Evolutionary conservation across 2,113 vertebrate genomes (phyloP).

Genomic region (Anas platyrhynchos): DNA sequence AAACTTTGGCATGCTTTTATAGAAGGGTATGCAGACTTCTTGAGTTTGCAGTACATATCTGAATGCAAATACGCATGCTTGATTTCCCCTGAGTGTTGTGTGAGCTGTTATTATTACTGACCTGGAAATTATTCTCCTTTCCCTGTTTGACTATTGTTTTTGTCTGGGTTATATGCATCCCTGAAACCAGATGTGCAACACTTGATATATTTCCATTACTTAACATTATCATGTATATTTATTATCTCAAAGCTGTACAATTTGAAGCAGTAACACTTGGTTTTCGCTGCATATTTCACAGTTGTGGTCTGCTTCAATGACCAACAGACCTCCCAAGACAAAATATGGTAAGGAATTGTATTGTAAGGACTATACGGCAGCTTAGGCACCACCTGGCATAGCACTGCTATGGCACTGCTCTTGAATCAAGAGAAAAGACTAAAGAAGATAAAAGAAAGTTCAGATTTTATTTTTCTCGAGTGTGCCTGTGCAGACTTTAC

Average conservation of each 20-base stretch:
- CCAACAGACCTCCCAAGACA: background rate
- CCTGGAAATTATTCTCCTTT: conserved; percentile 69
- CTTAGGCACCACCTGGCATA: background rate
- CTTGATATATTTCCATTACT: conserved; percentile 46
- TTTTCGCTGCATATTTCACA: background rate
- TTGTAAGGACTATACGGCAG: background rate
- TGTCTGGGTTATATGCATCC: conserved; percentile 56
- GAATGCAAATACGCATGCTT: conserved; percentile 48
- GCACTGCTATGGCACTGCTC: background rate
- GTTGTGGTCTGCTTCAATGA: background rate
- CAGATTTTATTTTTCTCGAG: background rate
- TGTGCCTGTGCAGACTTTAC: background rate
- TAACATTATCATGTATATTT: background rate
- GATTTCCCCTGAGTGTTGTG: conserved; percentile 62
- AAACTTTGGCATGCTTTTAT: conserved; percentile 23
- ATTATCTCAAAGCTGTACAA: background rate
- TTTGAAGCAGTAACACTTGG: background rate
- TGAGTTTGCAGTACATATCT: conserved; percentile 7
- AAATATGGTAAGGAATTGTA: background rate
- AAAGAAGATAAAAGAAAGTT: background rate
- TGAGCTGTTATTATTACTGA: conserved; percentile 65
- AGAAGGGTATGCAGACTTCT: conserved; percentile 1
- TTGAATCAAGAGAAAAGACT: background rate
- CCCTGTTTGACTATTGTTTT: conserved; percentile 55
- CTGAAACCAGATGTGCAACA: conserved; percentile 66